A percentile compares a stretch with the other conserved stretches of the same genome.
phyloP scores from a whole-genome alignment of 53 echinoderm and acorn worm species.

The Echinometra lucunter region DNA sequence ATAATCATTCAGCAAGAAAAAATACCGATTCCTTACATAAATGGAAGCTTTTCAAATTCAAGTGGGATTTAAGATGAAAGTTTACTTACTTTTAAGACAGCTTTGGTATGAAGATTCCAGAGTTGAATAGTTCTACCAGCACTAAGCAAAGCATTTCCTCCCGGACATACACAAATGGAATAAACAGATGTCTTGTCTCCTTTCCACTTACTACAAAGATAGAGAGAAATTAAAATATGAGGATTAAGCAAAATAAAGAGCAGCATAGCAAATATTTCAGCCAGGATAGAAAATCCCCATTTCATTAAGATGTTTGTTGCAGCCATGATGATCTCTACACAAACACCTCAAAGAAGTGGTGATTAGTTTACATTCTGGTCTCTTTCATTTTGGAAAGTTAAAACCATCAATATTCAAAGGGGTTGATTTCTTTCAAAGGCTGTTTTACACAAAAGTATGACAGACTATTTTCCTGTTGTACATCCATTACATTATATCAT shows the following conservation, averaged over 20 bases:
- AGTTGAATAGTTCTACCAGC: slow-evolving; percentile 95
- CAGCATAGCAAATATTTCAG: not conserved
- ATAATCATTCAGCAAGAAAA: not conserved
- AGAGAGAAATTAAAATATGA: slow-evolving; percentile 14
- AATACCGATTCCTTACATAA: not conserved
- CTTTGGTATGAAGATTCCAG: slow-evolving; percentile 92
- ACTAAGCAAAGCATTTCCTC: slow-evolving; percentile 82
- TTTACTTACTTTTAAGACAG: slow-evolving; percentile 86
- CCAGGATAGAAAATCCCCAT: not conserved
- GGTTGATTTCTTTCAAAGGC: no score
- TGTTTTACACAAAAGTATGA: no score
- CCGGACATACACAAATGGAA: slow-evolving; percentile 93
- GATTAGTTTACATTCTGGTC: no score
- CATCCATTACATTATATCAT: no score
- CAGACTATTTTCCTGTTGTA: no score
- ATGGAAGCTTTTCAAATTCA: not conserved
- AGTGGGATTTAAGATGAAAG: not conserved
- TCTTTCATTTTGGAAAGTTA: no score
- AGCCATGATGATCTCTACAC: not conserved
- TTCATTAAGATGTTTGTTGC: not conserved
- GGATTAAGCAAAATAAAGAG: not conserved
- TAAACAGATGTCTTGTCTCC: slow-evolving; percentile 89
- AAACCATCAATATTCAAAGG: no score
- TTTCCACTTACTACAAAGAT: slow-evolving; percentile 94
- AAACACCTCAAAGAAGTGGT: no score